Conservation (phyloP, 2,888 invertebrate genomes). For the Scaptomyza parva region DNA sequence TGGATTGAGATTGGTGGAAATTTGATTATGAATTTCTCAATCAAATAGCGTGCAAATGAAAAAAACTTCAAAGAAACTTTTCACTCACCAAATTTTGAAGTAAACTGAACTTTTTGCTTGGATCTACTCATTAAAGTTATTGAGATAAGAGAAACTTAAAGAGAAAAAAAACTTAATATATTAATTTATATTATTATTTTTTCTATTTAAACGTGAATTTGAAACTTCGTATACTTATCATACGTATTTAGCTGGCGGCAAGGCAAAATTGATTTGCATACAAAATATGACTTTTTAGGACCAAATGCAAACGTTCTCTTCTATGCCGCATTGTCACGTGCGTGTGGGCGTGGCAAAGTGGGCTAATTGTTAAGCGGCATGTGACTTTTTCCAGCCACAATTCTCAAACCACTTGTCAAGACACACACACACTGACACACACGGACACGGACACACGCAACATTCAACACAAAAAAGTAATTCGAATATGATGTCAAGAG, state of each 20-base stretch:
- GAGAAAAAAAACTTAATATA: too few species aligned
- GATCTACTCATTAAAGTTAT: too few species aligned
- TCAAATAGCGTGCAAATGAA: background rate
- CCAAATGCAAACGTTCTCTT: constrained; percentile 1
- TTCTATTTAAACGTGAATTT: background rate
- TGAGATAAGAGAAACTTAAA: too few species aligned
- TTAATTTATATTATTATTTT: too few species aligned
- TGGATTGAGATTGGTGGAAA: background rate
- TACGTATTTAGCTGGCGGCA: background rate
- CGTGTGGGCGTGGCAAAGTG: constrained; percentile 46
- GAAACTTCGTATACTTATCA: background rate
- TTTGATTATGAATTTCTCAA: background rate
- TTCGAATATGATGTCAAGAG: constrained; percentile 78
- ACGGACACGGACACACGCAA: constrained; percentile 18
- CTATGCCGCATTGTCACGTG: constrained; percentile 42
- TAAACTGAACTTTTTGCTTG: too few species aligned
- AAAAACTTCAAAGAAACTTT: too few species aligned
- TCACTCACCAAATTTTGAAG: too few species aligned
- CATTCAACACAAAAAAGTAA: constrained; percentile 45
- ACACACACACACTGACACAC: constrained; percentile 18
- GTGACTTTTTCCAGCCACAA: constrained; percentile 51
- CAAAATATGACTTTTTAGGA: constrained; percentile 8
- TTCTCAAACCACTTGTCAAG: constrained; percentile 42
- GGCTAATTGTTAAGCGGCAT: constrained; percentile 61
- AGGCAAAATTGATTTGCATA: constrained; percentile 17